phyloP scores from a whole-genome alignment of 2,888 invertebrate species.

The Dichetophora obliterata region DNA sequence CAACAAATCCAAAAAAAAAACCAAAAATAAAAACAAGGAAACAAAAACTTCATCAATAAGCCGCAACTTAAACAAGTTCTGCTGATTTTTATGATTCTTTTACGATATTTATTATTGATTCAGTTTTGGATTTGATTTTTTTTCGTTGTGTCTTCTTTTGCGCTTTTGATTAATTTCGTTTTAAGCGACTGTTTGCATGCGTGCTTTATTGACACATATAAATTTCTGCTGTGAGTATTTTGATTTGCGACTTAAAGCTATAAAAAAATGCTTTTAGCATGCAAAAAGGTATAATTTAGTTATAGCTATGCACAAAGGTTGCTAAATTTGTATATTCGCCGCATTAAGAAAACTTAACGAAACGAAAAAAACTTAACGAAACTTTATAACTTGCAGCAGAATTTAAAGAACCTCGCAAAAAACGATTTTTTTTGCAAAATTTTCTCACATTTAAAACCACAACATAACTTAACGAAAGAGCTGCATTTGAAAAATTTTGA shows the following conservation, averaged over 20 bases:
- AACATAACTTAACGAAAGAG: too few species aligned
- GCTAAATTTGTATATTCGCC: too few species aligned
- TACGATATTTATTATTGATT: constrained; percentile 38
- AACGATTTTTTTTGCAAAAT: too few species aligned
- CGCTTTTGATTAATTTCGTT: constrained; percentile 35
- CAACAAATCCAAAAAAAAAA: neutral
- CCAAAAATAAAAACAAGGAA: constrained; percentile 22
- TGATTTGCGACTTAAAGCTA: too few species aligned
- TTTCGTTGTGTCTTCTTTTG: constrained; percentile 39
- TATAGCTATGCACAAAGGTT: too few species aligned
- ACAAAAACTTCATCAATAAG: constrained; percentile 43
- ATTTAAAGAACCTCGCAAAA: too few species aligned
- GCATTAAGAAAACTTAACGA: too few species aligned
- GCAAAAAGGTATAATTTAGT: neutral
- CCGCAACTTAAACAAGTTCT: constrained; percentile 47
- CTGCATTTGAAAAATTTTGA: too few species aligned
- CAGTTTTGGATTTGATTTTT: constrained; percentile 21
- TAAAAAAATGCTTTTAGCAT: constrained; percentile 15
- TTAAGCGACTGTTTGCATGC: constrained; percentile 48
- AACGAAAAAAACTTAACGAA: too few species aligned
- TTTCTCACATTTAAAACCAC: too few species aligned
- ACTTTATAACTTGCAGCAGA: too few species aligned
- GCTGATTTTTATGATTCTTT: constrained; percentile 27
- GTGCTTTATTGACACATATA: constrained; percentile 34
- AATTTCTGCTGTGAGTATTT: neutral